Evolutionary conservation across 2,113 vertebrate genomes (phyloP).

Genomic region (Brachionichthys hirsutus): DNA sequence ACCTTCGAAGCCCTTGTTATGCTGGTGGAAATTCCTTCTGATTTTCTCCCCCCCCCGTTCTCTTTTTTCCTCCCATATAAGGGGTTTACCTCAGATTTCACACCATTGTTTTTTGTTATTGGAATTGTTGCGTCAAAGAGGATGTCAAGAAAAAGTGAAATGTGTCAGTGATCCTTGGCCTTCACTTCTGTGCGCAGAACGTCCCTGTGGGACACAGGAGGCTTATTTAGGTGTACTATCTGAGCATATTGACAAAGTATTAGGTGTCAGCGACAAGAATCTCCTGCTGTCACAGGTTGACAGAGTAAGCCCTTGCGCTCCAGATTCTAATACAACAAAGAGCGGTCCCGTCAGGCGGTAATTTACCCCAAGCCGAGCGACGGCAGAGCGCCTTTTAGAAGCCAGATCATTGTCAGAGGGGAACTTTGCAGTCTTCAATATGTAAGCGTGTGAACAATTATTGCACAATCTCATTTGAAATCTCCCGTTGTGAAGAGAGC

Average conservation of each 20-base stretch:
- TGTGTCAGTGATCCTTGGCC: slow-evolving; percentile 59
- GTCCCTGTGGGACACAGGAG: slow-evolving; percentile 33
- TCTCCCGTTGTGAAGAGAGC: slow-evolving; percentile 23
- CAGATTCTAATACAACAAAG: slow-evolving; percentile 76
- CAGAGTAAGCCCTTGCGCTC: slow-evolving; percentile 54
- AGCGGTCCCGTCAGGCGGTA: slow-evolving; percentile 56
- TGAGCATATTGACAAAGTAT: slow-evolving; percentile 70
- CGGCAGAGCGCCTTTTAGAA: slow-evolving; percentile 40
- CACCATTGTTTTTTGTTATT: slow-evolving; percentile 67
- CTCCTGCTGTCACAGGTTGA: slow-evolving; percentile 72
- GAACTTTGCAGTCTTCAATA: slow-evolving; percentile 26
- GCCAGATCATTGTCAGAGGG: slow-evolving; percentile 42
- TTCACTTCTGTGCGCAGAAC: slow-evolving; percentile 7
- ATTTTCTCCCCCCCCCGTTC: slow-evolving; percentile 18
- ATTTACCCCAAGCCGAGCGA: slow-evolving; percentile 63
- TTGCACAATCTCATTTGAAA: slow-evolving; percentile 41
- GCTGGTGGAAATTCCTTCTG: slow-evolving; percentile 66
- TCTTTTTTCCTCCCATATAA: slow-evolving; percentile 15
- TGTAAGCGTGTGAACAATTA: slow-evolving; percentile 36
- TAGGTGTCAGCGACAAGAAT: slow-evolving; percentile 73
- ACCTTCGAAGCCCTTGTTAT: slow-evolving; percentile 62
- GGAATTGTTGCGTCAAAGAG: slow-evolving; percentile 53
- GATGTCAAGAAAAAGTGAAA: slow-evolving; percentile 65
- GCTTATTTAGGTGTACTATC: slow-evolving; percentile 51
- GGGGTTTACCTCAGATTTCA: slow-evolving; percentile 67